Percentiles rank a stretch among this genome's conserved stretches.
Conservation (phyloP, 2,797 vertebrate species). For the Serranus cabrilla region DNA sequence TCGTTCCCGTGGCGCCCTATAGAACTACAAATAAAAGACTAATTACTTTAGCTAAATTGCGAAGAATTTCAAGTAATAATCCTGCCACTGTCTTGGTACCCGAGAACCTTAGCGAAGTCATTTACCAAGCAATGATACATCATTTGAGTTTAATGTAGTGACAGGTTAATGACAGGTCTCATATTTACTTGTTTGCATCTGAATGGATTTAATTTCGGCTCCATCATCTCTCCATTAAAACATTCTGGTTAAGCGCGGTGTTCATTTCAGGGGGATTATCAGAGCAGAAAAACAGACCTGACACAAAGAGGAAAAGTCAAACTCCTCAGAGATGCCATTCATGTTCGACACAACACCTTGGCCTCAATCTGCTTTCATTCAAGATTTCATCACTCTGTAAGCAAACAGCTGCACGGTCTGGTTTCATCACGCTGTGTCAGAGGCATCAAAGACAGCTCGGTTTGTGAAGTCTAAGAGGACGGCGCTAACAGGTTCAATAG, state of each 20-base stretch:
- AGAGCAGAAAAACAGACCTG: constrained; percentile 1
- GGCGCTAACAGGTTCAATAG: constrained; percentile 22
- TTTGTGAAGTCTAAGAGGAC: constrained; percentile 48
- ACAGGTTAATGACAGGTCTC: background rate
- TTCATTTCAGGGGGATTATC: constrained; percentile 3
- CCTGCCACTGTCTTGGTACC: background rate
- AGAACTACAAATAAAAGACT: background rate
- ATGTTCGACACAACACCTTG: constrained; percentile 39
- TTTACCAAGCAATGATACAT: too few species aligned
- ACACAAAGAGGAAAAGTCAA: constrained; percentile 2
- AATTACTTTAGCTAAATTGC: background rate
- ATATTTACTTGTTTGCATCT: background rate
- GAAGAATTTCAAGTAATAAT: background rate
- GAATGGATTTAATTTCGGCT: too few species aligned
- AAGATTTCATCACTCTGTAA: constrained; percentile 55
- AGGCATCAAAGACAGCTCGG: constrained; percentile 68
- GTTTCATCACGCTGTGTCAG: constrained; percentile 72
- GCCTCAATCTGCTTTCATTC: constrained; percentile 50
- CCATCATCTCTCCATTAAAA: too few species aligned
- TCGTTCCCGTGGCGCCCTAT: too few species aligned
- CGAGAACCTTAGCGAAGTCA: background rate
- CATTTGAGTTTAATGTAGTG: background rate
- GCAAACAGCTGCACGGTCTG: constrained; percentile 30
- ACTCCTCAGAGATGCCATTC: constrained; percentile 35
- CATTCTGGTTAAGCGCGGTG: background rate